phyloP scores from a whole-genome alignment of 2,888 invertebrate genomes.

The Mythimna pallens region DNA sequence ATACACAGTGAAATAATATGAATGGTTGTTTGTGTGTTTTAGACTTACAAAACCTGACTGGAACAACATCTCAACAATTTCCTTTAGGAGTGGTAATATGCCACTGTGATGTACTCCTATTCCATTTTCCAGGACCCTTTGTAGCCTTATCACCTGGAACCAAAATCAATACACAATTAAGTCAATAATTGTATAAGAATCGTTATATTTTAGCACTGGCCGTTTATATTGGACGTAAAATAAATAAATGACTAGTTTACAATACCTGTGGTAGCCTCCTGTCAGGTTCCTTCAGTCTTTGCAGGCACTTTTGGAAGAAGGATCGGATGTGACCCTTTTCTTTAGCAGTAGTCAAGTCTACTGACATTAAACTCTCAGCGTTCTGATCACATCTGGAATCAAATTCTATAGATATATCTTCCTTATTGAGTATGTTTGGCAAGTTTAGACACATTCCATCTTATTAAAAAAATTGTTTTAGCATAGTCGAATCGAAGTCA shows the following conservation, averaged over 20 bases:
- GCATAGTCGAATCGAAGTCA: too few relatives aligned
- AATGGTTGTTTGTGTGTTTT: not conserved
- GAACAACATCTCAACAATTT: slow-evolving; percentile 99
- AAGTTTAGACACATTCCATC: not conserved
- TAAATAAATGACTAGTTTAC: not conserved
- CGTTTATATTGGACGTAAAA: not conserved
- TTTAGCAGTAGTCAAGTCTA: slow-evolving; percentile 95
- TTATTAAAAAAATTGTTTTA: not conserved
- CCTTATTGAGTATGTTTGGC: not conserved
- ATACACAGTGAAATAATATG: not conserved
- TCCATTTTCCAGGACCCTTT: slow-evolving; percentile 92
- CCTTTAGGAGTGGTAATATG: slow-evolving; percentile 99
- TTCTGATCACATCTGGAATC: slow-evolving; percentile 89
- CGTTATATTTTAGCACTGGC: not conserved
- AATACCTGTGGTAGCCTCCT: slow-evolving; percentile 96
- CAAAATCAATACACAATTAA: slow-evolving; percentile 3
- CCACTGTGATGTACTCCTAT: slow-evolving; percentile 99
- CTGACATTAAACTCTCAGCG: slow-evolving; percentile 91
- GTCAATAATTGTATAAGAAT: not conserved
- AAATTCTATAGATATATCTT: slow-evolving; percentile 13
- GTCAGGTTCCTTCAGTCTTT: slow-evolving; percentile 96
- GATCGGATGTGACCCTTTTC: slow-evolving; percentile 96
- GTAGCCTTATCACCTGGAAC: slow-evolving; percentile 82
- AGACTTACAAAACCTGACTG: slow-evolving; percentile 97
- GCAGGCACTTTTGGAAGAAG: slow-evolving; percentile 96